These are phyloP conservation scores for Paralvinella palmiformis DNA, from an alignment of 1,140 invertebrate genomes.

Conservation along the genomic window DNA sequence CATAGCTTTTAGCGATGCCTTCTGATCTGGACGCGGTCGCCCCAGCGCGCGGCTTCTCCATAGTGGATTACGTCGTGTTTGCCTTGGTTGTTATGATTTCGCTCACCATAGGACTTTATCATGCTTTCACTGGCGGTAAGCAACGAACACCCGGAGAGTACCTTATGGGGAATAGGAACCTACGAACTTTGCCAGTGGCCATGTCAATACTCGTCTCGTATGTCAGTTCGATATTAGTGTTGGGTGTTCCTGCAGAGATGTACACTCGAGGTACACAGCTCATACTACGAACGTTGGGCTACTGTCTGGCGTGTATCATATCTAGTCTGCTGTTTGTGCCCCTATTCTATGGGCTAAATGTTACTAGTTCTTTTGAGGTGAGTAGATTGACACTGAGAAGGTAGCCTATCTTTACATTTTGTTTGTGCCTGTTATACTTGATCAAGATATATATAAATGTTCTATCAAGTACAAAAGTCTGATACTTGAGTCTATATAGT, in stretches of 20 bases:
- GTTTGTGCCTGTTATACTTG: not conserved
- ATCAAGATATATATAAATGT: not conserved
- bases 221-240: constrained; percentile 18
- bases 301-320: constrained; percentile 16
- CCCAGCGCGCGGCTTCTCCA: constrained; percentile 9
- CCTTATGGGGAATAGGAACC: constrained; percentile 15
- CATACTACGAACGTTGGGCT: constrained; percentile 15
- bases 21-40: not conserved
- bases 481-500: too few relatives aligned
- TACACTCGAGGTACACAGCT: constrained; percentile 21
- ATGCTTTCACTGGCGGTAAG: constrained; percentile 19
- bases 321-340: constrained; percentile 19
- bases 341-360: constrained; percentile 17
- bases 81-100: constrained; percentile 7
- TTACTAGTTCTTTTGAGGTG: constrained; percentile 24
- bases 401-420: not conserved
- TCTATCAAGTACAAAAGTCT: not conserved
- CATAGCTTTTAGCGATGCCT: too few relatives aligned
- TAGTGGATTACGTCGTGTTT: constrained; percentile 17
- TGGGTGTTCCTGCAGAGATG: constrained; percentile 22
- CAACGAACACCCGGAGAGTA: constrained; percentile 21
- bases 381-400: not conserved
- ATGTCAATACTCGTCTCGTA: constrained; percentile 22
- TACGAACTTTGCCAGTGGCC: constrained; percentile 21
- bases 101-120: constrained; percentile 16